Base-by-base conservation (phyloP, 2,888 invertebrate species). In the Augiades crinisus region DNA sequence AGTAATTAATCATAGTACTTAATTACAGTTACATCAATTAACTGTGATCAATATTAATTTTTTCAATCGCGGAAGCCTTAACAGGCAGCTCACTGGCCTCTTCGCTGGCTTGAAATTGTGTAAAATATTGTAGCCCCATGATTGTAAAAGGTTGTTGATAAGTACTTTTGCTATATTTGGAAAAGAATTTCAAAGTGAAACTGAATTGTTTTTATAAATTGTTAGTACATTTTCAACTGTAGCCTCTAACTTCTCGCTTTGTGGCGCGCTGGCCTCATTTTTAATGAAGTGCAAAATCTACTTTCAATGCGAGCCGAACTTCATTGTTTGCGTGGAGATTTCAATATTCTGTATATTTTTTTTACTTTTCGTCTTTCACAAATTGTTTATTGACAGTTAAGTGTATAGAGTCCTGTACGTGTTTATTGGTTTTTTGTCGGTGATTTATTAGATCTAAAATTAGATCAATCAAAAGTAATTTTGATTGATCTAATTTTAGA, bases 201-300 rank as follows among this genome's bases (percentile, higher is more conserved):
- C 8, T 24, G 24, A n/a, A n/a, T n/a, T n/a, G n/a, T n/a, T n/a
- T n/a, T n/a, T 3, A n/a, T 24, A 24, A 8, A 10, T 27, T 27
- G n/a, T 24, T 24, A n/a, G 24, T 24, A 8, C 27, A 27, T 27
- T 38, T 38, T 38, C 22, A 1, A 22, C 22, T 4, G 4, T 22
- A 13, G 22, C 13, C 27, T 27, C 10, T n/a, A 27, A 1, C 21
- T 13, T 17, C 22, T 37, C 30, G n/a, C 31, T 38, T 38, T 21
- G 31, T 17, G 19, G n/a, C 1, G 38, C 22, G 13, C 31, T 47
- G 47, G 12, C 49, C 49, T 34, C 34, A 34, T 41, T 49, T 49
- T 49, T 47, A 49, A 49, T 41, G 41, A 49, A 49, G 41, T 49
- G 41, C 16, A 34, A 41, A 49, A 41, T 41, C 41, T 40, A 40